Evolutionary conservation across 1,140 invertebrate genomes (phyloP).

Genomic region (Microvelia longipes): DNA sequence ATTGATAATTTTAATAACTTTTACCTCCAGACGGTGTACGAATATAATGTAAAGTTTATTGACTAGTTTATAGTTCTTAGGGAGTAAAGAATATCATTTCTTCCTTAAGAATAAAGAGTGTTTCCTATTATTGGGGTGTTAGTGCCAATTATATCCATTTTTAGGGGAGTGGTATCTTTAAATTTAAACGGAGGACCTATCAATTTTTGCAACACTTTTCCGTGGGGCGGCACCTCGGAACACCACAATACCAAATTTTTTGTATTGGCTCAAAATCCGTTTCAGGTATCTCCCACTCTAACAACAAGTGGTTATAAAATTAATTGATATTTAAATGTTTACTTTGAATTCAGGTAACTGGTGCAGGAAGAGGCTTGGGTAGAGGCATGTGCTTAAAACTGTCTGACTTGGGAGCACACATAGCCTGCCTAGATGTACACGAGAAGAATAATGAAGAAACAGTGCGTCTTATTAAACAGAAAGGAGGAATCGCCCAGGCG

Average conservation of each 20-base stretch:
- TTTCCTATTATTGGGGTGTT: no score
- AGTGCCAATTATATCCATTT: no score
- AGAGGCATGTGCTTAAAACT: constrained; percentile 45
- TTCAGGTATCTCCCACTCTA: background rate
- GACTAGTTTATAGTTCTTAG: no score
- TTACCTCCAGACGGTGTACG: no score
- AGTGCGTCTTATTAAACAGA: constrained; percentile 26
- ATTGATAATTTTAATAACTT: no score
- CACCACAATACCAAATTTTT: no score
- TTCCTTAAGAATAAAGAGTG: no score
- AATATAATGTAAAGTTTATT: no score
- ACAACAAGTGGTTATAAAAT: background rate
- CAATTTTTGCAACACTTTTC: background rate
- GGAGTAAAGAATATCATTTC: no score
- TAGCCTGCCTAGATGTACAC: constrained; percentile 50
- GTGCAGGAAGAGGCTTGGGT: constrained; percentile 50
- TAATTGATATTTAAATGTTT: background rate
- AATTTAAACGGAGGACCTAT: background rate
- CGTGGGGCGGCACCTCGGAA: no score
- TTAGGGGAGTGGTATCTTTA: background rate
- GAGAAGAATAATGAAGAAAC: constrained; percentile 35
- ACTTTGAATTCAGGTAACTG: constrained; percentile 39
- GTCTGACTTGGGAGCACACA: constrained; percentile 38
- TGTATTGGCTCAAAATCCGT: no score
- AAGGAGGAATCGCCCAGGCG: constrained; percentile 12